A percentile compares a stretch with the other conserved stretches of the same genome.
Conservation (phyloP, 2,113 vertebrate genomes). For the Camelus bactrianus region DNA sequence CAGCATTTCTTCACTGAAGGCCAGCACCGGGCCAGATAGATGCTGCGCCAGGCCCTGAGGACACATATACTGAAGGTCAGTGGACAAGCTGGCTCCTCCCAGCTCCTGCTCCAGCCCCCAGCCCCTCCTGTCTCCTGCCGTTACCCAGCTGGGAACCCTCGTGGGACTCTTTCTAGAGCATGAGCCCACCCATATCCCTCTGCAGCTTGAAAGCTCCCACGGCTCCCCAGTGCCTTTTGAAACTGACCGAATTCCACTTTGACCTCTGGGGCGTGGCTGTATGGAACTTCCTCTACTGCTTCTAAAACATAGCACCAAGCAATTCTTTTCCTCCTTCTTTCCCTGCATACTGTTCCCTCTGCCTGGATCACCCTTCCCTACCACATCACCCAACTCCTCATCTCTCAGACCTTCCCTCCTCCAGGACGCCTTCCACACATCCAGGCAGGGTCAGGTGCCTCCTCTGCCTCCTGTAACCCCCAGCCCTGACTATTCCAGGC, state of each 20-base stretch:
- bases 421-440: neutral
- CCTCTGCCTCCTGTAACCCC: neutral
- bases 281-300: too few relatives aligned
- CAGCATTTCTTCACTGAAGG: neutral
- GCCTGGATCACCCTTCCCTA: neutral
- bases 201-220: neutral
- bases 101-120: neutral
- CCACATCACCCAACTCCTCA: neutral
- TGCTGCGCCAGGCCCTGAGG: neutral
- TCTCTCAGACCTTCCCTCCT: neutral
- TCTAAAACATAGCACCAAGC: too few relatives aligned
- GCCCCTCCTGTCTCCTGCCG: neutral
- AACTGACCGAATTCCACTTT: neutral
- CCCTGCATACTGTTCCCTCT: neutral
- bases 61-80: rapidly evolving
- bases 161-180: neutral
- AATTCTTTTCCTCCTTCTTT: neutral
- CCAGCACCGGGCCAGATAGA: neutral
- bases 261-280: neutral
- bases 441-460: neutral
- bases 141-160: neutral
- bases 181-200: neutral
- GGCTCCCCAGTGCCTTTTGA: neutral
- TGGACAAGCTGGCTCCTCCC: neutral
- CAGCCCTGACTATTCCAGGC: neutral